Base-by-base conservation (phyloP, 2,888 invertebrate genomes). In the Cecidostiba fungosa region DNA sequence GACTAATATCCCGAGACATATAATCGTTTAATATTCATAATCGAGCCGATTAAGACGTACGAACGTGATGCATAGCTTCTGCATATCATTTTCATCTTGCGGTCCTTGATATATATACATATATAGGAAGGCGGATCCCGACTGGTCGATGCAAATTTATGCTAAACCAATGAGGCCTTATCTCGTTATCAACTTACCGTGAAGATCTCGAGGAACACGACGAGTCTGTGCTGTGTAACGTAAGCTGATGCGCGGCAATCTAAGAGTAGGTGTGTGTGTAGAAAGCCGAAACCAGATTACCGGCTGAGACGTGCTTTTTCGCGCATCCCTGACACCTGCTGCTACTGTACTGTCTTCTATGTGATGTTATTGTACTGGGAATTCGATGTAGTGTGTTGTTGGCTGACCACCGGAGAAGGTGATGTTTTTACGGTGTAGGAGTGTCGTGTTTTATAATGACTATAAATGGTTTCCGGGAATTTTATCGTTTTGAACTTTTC, bases 131-230 rank as follows among this genome's bases (percentile, higher is more conserved):
- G 6, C 73, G 43, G 50, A n/a, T 36, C 62, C 36, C 39, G 36
- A n/a, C 14, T 5, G 19, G 1, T 39, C 39, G 39, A 74, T 84
- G 84, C 69, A 84, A 84, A 84, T 84, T 84, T 74, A 84, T 84
- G 84, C 26, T 74, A 84, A 84, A 74, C 66, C 62, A 79, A 77
- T 36, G 77, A 69, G 73, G 29, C 73, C 78, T 66, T 74, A 79
- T 76, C 79, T 79, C 66, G 74, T 79, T 84, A 79, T 79, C 79
- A 26, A 54, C 39, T 54, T 26, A 26, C 43, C 39, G 77, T 26
- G 62, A 62, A 6, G n/a, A 39, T 3, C 76, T 39, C 36, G 32
- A 23, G 73, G 29, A 69, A 70, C 70, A n/a, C 36, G 66, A 29
- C 12, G 14, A 26, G n/a, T n/a, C n/a, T 29, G 29, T 1, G 14